These are phyloP conservation scores for Enteromius fasciolatus DNA, from an alignment of 2,797 vertebrate genomes.

Conservation along the genomic window DNA sequence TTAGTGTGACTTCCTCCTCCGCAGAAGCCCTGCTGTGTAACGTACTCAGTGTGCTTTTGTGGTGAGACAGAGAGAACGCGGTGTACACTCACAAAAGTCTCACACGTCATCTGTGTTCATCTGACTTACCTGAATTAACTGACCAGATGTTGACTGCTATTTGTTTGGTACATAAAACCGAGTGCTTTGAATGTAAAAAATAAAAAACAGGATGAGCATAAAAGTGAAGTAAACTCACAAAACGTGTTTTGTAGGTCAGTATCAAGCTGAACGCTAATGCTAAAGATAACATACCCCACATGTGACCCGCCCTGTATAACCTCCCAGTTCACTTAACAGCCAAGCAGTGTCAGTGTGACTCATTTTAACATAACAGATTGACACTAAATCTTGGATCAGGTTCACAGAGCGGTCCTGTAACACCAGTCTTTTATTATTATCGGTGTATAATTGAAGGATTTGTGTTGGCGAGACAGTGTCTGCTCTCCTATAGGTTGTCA, in stretches of 20 bases:
- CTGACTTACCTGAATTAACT: neutral
- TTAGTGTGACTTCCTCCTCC: constrained; percentile 16
- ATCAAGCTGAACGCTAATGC: neutral
- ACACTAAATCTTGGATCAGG: neutral
- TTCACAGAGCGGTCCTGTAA: neutral
- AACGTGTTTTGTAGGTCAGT: neutral
- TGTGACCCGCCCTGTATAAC: neutral
- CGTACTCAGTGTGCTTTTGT: neutral
- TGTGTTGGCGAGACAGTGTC: neutral
- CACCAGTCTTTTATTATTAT: neutral
- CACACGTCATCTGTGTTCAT: neutral
- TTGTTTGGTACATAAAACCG: neutral
- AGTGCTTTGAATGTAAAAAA: neutral
- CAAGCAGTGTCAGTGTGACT: neutral
- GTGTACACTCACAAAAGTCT: constrained; percentile 1
- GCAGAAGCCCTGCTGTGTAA: neutral
- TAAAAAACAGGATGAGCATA: too few species aligned
- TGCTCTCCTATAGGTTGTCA: neutral
- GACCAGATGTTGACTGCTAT: neutral
- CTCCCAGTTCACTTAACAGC: neutral
- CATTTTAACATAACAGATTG: neutral
- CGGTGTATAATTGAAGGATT: neutral
- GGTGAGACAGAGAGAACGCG: constrained; percentile 17
- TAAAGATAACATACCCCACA: neutral
- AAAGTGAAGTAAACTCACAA: neutral